Evolutionary conservation across 2,888 invertebrate species (phyloP).

Genomic region (Drosophila neutralis): DNA sequence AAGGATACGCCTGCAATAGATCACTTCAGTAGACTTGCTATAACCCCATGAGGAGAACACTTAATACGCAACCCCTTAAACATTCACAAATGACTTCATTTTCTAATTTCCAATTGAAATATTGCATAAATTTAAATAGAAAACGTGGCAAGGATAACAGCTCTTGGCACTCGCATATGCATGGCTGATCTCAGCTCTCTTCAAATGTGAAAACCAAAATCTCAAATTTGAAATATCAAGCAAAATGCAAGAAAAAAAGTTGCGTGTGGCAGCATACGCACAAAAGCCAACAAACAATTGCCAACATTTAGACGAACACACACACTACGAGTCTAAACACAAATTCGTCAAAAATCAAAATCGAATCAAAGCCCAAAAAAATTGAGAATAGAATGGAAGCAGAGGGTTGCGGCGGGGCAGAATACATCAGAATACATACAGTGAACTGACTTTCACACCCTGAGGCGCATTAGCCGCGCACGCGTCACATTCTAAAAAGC

Average conservation of each 20-base stretch:
- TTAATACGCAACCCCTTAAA: conserved; percentile 45
- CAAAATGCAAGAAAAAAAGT: conserved; percentile 14
- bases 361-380: conserved; percentile 62
- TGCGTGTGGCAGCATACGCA: conserved; percentile 69
- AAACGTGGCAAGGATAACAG: conserved; percentile 62
- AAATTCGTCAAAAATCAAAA: conserved; percentile 80
- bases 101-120: conserved; percentile 70
- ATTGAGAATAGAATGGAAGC: conserved; percentile 12
- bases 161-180: conserved; percentile 11
- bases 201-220: conserved; percentile 36
- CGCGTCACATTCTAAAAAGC: conserved; percentile 59
- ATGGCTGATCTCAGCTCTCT: conserved; percentile 41
- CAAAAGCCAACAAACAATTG: conserved; percentile 77
- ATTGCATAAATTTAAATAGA: conserved; percentile 62
- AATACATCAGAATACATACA: not conserved
- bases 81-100: conserved; percentile 71
- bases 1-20: conserved; percentile 30
- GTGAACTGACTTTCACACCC: conserved; percentile 83
- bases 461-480: conserved; percentile 81
- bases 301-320: conserved; percentile 73
- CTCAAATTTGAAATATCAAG: conserved; percentile 21
- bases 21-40: conserved; percentile 32
- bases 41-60: conserved; percentile 31
- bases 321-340: conserved; percentile 45
- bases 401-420: not conserved